A percentile compares a stretch with the other conserved stretches of the same genome.
Evolutionary conservation across 2,797 vertebrate species (phyloP).

Genomic region (Gadopsis marmoratus): DNA sequence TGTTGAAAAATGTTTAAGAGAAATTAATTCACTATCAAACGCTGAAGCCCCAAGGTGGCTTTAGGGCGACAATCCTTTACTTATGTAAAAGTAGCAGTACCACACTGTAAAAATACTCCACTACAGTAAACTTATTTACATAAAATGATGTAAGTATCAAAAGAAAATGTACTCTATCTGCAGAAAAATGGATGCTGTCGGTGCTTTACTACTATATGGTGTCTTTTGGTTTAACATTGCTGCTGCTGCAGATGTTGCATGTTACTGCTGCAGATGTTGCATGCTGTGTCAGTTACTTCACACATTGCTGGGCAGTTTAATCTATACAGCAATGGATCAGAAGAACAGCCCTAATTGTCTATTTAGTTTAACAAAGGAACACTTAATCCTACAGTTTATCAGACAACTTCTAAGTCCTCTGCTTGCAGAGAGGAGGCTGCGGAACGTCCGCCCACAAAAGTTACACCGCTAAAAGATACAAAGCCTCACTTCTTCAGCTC

Average conservation of each 20-base stretch:
- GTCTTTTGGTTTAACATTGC: not conserved
- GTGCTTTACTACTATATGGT: not conserved
- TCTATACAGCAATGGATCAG: not conserved
- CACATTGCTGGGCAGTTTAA: not conserved
- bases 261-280: no score
- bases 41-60: conserved; percentile 43
- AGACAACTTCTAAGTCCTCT: conserved; percentile 6
- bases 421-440: not conserved
- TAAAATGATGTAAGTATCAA: not conserved
- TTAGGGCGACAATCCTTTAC: conserved; percentile 18
- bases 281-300: no score
- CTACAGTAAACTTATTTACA: not conserved
- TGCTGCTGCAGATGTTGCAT: not conserved
- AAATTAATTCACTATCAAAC: conserved; percentile 39
- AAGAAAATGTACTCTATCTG: no score
- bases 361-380: no score
- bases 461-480: not conserved
- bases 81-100: not conserved
- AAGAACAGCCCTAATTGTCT: no score
- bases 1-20: conserved; percentile 45
- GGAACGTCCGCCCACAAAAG: not conserved
- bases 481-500: not conserved
- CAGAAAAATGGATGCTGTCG: no score
- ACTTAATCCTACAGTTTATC: no score
- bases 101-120: not conserved